phyloP scores from a whole-genome alignment of 2,888 invertebrate species.

The Agonopterix subpropinquella region DNA sequence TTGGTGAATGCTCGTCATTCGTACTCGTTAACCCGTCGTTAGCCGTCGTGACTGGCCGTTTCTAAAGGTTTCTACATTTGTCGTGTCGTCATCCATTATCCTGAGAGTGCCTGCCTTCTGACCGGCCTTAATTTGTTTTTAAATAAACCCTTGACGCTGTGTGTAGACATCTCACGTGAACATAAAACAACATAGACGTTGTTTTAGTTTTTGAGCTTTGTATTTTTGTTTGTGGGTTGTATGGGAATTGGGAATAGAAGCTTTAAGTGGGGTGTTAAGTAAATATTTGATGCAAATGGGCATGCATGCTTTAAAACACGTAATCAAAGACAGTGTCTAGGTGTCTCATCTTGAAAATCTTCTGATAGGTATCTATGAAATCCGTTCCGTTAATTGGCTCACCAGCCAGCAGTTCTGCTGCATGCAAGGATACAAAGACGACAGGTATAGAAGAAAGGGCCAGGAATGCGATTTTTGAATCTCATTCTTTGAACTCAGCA shows the following conservation, averaged over 20 bases:
- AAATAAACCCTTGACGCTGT: conserved; percentile 44
- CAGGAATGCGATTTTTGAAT: too few relatives aligned
- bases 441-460: too few relatives aligned
- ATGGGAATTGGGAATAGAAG: neutral
- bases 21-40: conserved; percentile 38
- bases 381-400: too few relatives aligned
- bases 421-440: too few relatives aligned
- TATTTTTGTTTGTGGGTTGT: neutral
- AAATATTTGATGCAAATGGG: too few relatives aligned
- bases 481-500: too few relatives aligned
- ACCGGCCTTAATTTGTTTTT: conserved; percentile 62
- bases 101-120: conserved; percentile 48
- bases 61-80: conserved; percentile 48
- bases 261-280: too few relatives aligned
- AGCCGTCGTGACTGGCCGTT: conserved; percentile 55
- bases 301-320: too few relatives aligned
- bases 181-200: neutral
- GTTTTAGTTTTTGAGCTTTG: conserved; percentile 1
- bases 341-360: too few relatives aligned
- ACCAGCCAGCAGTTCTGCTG: too few relatives aligned
- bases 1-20: neutral
- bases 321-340: too few relatives aligned
- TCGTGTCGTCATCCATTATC: conserved; percentile 24
- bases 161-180: conserved; percentile 6
- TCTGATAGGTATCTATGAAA: too few relatives aligned